Percentiles rank a stretch among this genome's conserved stretches.
Evolutionary conservation across 2,113 vertebrate species (phyloP).

Genomic region (Daphoenositta chrysoptera): DNA sequence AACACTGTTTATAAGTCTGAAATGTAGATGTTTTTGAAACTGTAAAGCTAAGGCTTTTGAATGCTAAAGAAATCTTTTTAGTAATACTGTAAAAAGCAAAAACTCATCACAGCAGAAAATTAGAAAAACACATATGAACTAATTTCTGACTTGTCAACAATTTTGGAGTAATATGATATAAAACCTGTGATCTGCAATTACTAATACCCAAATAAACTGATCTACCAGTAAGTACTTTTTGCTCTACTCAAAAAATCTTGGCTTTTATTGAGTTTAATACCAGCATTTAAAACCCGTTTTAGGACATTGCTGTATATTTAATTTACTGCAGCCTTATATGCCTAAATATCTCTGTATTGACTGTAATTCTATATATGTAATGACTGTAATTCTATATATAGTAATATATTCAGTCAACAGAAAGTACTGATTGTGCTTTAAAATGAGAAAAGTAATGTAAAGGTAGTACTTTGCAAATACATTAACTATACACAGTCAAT

Average conservation of each 20-base stretch:
- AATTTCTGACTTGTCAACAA: background rate
- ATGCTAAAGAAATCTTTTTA: background rate
- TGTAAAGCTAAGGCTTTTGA: background rate
- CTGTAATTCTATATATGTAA: background rate
- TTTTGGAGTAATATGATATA: background rate
- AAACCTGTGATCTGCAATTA: background rate
- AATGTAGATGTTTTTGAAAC: background rate
- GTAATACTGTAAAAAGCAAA: background rate
- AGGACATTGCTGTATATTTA: background rate
- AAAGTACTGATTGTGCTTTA: background rate
- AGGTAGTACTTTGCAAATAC: background rate
- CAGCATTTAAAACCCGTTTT: background rate
- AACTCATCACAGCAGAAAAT: background rate
- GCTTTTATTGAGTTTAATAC: background rate
- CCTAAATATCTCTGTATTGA: background rate
- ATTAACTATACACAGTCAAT: background rate
- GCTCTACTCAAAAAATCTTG: background rate
- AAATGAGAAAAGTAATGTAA: background rate
- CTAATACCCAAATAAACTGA: background rate
- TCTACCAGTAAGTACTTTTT: background rate
- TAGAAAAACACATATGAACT: background rate
- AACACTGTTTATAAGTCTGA: background rate
- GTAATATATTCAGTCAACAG: background rate
- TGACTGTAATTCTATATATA: background rate
- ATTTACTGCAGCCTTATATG: background rate